These are phyloP conservation scores for Palloptera scutellata DNA, from an alignment of 2,888 invertebrate genomes.

Conservation along the genomic window DNA sequence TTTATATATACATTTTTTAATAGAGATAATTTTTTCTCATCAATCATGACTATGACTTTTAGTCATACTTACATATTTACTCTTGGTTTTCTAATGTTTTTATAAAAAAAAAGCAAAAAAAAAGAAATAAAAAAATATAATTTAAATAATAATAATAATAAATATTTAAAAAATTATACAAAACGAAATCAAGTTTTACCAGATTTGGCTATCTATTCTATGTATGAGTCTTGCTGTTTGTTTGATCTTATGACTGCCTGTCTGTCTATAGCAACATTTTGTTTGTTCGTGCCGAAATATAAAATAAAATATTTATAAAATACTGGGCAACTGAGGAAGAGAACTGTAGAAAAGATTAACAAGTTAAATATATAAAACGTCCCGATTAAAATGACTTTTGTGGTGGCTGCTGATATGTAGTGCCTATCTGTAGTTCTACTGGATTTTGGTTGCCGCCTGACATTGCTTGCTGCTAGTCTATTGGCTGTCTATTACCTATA, in stretches of 20 bases:
- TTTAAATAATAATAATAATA: not conserved
- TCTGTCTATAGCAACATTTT: not conserved
- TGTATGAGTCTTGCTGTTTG: not conserved
- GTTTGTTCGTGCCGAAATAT: not conserved
- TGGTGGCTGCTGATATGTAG: not conserved
- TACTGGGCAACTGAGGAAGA: too few relatives aligned
- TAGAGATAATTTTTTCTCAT: not conserved
- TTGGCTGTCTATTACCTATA: not conserved
- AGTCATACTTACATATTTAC: not conserved
- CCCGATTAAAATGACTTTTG: not conserved
- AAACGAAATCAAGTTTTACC: slow-evolving; percentile 5
- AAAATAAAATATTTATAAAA: not conserved
- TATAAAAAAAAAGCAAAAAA: not conserved
- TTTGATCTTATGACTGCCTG: not conserved
- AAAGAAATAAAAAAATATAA: not conserved
- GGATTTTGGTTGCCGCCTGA: too few relatives aligned
- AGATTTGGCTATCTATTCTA: not conserved
- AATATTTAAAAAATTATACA: not conserved
- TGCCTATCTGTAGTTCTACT: too few relatives aligned
- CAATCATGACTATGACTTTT: not conserved
- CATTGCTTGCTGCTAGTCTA: not conserved
- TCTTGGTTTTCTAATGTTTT: not conserved
- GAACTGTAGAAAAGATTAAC: not conserved
- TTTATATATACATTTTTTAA: not conserved
- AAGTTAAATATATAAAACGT: not conserved